phyloP scores from a whole-genome alignment of 1,140 invertebrate genomes.

The Batillaria attramentaria region DNA sequence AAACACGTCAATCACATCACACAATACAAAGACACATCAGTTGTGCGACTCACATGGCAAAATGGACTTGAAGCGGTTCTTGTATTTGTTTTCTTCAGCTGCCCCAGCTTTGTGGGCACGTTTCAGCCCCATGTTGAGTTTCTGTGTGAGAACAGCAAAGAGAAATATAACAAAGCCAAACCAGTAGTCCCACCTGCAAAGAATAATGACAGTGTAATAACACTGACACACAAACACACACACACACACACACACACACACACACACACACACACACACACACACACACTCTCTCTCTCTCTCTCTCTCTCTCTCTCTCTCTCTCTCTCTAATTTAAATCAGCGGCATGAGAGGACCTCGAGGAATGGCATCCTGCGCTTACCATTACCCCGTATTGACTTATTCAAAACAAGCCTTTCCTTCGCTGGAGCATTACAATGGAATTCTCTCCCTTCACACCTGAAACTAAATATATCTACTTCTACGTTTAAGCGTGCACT shows the following conservation, averaged over 20 bases:
- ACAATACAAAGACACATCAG: background rate
- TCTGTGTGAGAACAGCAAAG: background rate
- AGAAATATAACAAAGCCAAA: background rate
- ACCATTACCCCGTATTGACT: no score
- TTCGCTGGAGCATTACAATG: no score
- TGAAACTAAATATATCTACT: no score
- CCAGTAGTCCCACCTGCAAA: background rate
- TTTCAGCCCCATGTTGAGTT: background rate
- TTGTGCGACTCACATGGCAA: background rate
- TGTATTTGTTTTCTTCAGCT: background rate
- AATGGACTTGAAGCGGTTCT: background rate
- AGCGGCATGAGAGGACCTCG: no score
- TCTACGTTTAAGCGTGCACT: no score
- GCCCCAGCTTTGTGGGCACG: background rate
- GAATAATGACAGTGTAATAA: background rate
- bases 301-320: no score
- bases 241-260: background rate
- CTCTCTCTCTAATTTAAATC: no score
- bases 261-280: background rate
- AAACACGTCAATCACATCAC: no score
- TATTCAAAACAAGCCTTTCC: no score
- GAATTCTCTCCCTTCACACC: no score
- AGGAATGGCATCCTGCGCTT: no score
- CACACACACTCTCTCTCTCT: no score
- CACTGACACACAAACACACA: background rate